A percentile compares a stretch with the other conserved stretches of the same genome.
Evolutionary conservation across 2,797 vertebrate genomes (phyloP).

Genomic region (Gymnocypris eckloni): DNA sequence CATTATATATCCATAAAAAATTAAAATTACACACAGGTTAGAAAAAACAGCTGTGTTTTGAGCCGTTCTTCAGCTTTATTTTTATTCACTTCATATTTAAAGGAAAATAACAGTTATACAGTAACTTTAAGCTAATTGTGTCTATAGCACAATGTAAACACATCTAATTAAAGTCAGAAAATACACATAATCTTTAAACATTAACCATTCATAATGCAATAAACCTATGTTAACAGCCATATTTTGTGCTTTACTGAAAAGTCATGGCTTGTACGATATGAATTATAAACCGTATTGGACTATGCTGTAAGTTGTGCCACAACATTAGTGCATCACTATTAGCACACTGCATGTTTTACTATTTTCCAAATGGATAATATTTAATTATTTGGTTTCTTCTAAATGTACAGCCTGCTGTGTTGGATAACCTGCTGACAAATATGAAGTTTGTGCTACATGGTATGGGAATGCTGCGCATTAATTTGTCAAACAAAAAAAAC

Average conservation of each 20-base stretch:
- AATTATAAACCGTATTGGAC: background rate
- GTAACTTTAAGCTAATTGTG: no score
- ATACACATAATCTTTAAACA: no score
- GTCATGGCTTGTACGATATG: background rate
- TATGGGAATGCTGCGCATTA: constrained; percentile 79
- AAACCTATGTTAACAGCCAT: background rate
- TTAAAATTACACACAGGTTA: background rate
- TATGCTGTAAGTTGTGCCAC: background rate
- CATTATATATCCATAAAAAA: background rate
- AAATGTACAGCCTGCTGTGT: constrained; percentile 70
- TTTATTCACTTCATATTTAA: background rate
- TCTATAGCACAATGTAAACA: no score
- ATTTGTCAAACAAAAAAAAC: constrained; percentile 77
- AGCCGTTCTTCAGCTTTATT: background rate
- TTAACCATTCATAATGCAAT: background rate
- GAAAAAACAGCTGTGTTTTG: background rate
- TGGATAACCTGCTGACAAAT: constrained; percentile 80
- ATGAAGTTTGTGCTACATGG: constrained; percentile 81
- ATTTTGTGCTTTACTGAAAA: no score
- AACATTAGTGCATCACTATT: background rate
- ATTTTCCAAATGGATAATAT: background rate
- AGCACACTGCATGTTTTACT: background rate
- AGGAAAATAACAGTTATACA: background rate
- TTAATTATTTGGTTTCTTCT: background rate
- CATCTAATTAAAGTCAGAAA: no score